Base-by-base conservation (phyloP, 30 jellyfish, hydroid and myxozoan species). In the Haliclystus octoradiatus region DNA sequence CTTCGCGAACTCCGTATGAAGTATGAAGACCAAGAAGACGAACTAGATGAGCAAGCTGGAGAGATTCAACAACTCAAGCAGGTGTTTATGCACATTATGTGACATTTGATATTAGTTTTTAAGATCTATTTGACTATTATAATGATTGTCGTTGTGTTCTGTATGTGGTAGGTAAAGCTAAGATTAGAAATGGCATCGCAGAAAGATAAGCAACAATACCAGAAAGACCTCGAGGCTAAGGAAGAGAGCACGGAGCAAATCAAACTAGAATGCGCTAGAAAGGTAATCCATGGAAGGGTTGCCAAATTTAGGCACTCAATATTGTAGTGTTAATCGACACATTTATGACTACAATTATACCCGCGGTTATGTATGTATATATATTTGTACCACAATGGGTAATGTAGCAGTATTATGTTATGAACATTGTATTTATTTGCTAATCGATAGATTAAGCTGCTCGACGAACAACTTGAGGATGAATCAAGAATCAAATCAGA, bases 11-110 rank as follows among this genome's bases (percentile, higher is more conserved):
- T 80, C 68, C 94, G 79, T 47, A 3, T 78, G 74, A 88, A 88
- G 64, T 73, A 71, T 19, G 94, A 88, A 70, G 97, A 88, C 31
- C 97, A 79, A 75, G 97, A 88, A 49, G 97, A 88, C 51, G 97
- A 88, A 50, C 68, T 88, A 9, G 97, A 88, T 52, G 97, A 88
- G 66, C 97, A 88, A 77, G 97, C 97, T 26, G 97, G 97, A 23
- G 84, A 71, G 57, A 88, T 88, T 28, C 94, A 79, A 53, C 93
- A 81, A 75, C 84, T 88, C 33, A 93, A 88, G 24, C 97, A 88
- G 94, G 96, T 79, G n/a, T n/a, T n/a, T n/a, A n/a, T n/a, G n/a
- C n/a, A n/a, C n/a, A n/a, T n/a, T n/a, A n/a, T 25, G 22, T 23
- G 62, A 49, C 22, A 14, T 49, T 49, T 49, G 62, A 14, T 49